A percentile compares a stretch with the other conserved stretches of the same genome.
These are phyloP conservation scores for Neolamprologus brichardi DNA, from an alignment of 2,113 vertebrate genomes.

Conservation along the genomic window DNA sequence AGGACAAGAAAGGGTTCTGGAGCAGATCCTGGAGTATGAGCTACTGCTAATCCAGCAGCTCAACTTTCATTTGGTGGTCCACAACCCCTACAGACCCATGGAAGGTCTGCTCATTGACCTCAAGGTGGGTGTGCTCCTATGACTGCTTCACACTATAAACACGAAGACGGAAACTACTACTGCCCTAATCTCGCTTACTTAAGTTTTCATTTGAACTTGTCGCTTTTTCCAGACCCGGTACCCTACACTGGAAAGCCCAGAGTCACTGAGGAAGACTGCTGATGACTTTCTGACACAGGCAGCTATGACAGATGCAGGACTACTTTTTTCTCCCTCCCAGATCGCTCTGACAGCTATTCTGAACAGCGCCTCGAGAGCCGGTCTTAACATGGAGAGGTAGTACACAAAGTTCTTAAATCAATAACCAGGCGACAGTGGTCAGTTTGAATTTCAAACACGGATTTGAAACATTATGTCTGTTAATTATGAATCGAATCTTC, in stretches of 20 bases:
- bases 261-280: constrained; percentile 84
- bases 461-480: background rate
- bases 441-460: background rate
- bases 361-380: constrained; percentile 84
- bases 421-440: background rate
- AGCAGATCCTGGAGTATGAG: constrained; percentile 94
- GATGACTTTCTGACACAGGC: constrained; percentile 91
- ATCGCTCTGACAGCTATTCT: constrained; percentile 87
- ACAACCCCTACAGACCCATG: constrained; percentile 92
- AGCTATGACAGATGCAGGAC: constrained; percentile 82
- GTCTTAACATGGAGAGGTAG: constrained; percentile 90
- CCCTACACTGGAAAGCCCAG: constrained; percentile 86
- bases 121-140: constrained; percentile 72
- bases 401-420: background rate
- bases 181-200: background rate
- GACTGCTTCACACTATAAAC: background rate
- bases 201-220: background rate
- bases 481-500: background rate
- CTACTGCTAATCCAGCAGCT: constrained; percentile 93
- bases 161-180: background rate
- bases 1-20: constrained; percentile 82
- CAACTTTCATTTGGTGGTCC: constrained; percentile 93
- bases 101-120: constrained; percentile 94
- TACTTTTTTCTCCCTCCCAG: constrained; percentile 87
- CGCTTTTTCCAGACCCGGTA: constrained; percentile 79